Conservation (phyloP, 2,888 invertebrate genomes). For the Drosophila affinis region DNA sequence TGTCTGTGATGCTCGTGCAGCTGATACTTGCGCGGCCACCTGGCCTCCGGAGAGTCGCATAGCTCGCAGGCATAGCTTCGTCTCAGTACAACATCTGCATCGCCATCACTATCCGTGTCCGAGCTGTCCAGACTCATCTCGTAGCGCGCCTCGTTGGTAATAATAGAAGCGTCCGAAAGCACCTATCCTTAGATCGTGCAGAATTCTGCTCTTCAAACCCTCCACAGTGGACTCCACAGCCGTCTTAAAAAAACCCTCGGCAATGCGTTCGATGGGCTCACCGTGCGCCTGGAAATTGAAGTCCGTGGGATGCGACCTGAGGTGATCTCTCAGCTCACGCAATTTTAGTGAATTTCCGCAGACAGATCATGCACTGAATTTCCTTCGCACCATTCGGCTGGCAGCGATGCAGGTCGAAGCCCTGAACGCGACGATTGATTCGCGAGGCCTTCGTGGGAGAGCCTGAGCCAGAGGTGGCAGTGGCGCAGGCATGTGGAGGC, state of each 20-base stretch:
- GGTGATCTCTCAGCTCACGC: slow-evolving; percentile 78
- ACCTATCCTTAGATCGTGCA: slow-evolving; percentile 64
- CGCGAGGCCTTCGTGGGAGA: slow-evolving; percentile 49
- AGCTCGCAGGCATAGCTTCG: slow-evolving; percentile 76
- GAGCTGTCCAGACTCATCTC: slow-evolving; percentile 81
- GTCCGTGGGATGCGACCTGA: slow-evolving; percentile 65
- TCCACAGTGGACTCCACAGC: slow-evolving; percentile 63
- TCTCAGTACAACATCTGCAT: slow-evolving; percentile 57
- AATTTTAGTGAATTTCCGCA: slow-evolving; percentile 79
- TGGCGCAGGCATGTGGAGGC: slow-evolving; percentile 25
- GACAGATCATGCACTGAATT: slow-evolving; percentile 83
- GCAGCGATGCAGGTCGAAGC: slow-evolving; percentile 73
- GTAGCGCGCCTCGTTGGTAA: slow-evolving; percentile 81
- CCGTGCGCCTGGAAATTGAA: slow-evolving; percentile 66
- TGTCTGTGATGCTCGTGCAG: slow-evolving; percentile 78
- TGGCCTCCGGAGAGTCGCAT: slow-evolving; percentile 59
- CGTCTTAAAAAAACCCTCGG: slow-evolving; percentile 75
- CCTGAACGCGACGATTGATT: slow-evolving; percentile 58
- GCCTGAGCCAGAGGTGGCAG: neutral
- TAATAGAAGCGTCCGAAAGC: slow-evolving; percentile 80
- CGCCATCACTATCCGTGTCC: slow-evolving; percentile 66
- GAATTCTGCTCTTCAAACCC: slow-evolving; percentile 65
- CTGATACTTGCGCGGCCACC: slow-evolving; percentile 80
- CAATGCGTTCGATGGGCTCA: slow-evolving; percentile 68
- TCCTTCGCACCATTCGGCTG: slow-evolving; percentile 81